A percentile compares a stretch with the other conserved stretches of the same genome.
phyloP scores from a whole-genome alignment of 2,888 invertebrate genomes.

The Ophraella communa region DNA sequence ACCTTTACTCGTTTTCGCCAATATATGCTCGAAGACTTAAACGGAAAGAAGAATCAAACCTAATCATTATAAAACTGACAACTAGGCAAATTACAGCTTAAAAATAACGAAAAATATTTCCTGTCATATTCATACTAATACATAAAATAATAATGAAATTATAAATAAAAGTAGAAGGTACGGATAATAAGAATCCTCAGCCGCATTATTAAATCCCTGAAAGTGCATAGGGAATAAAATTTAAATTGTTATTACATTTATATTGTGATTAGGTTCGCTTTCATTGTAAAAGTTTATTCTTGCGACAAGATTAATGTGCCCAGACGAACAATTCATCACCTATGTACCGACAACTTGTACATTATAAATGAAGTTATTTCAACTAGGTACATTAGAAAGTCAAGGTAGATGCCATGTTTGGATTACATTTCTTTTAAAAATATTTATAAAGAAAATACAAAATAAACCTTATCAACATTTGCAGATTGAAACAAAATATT shows the following conservation, averaged over 20 bases:
- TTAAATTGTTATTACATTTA: neutral
- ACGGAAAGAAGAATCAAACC: no score
- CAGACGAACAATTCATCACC: neutral
- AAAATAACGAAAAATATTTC: no score
- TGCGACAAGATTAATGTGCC: neutral
- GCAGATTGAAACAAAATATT: no score
- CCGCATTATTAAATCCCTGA: neutral
- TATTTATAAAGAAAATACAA: neutral
- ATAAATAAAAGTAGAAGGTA: neutral
- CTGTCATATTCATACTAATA: no score
- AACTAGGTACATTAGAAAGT: neutral
- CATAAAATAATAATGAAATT: no score
- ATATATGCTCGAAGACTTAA: no score
- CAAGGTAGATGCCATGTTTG: neutral
- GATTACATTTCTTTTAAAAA: neutral
- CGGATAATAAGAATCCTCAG: neutral
- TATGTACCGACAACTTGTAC: neutral
- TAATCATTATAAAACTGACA: no score
- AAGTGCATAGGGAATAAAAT: neutral
- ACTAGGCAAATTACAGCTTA: no score
- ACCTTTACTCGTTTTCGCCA: no score
- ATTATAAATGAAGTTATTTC: neutral
- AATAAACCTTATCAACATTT: no score
- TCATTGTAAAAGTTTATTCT: neutral
- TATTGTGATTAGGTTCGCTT: neutral